These are phyloP conservation scores for Drosophila mercatorum DNA, from an alignment of 2,888 invertebrate genomes.

Conservation along the genomic window DNA sequence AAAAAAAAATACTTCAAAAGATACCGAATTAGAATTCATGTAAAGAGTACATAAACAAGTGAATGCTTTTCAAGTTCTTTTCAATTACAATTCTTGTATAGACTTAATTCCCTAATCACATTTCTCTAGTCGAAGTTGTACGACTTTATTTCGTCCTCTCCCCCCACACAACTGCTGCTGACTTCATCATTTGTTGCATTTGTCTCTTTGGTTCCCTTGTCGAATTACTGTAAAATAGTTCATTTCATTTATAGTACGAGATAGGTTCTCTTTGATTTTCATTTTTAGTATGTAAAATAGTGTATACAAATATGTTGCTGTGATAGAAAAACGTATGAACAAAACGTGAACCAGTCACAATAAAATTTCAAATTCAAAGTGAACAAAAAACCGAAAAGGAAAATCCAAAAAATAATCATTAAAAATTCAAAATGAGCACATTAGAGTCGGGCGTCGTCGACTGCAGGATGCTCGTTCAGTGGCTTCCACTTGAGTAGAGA, in stretches of 20 bases:
- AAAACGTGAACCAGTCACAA: constrained; percentile 78
- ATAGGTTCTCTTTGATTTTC: constrained; percentile 29
- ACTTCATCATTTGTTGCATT: constrained; percentile 8
- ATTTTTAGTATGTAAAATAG: constrained; percentile 70
- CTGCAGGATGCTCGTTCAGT: not conserved
- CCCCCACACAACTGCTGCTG: not conserved
- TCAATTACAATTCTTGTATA: constrained; percentile 19
- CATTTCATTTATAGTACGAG: constrained; percentile 11
- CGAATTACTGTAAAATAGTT: constrained; percentile 52
- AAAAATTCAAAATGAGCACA: constrained; percentile 13
- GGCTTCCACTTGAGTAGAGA: not conserved
- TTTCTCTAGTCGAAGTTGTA: constrained; percentile 20
- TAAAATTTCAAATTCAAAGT: constrained; percentile 66
- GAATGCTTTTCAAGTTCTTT: constrained; percentile 48
- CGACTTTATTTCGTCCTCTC: constrained; percentile 22
- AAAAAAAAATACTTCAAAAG: not conserved
- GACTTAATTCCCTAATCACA: not conserved
- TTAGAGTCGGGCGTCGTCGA: not conserved
- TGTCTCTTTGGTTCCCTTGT: not conserved
- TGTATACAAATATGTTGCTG: constrained; percentile 80
- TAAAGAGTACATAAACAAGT: constrained; percentile 51
- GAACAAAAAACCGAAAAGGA: constrained; percentile 40
- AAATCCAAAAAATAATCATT: constrained; percentile 3
- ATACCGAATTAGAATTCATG: constrained; percentile 25
- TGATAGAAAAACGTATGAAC: constrained; percentile 77